phyloP scores from a whole-genome alignment of 1,140 invertebrate genomes.

The Lordiphosa stackelbergi region DNA sequence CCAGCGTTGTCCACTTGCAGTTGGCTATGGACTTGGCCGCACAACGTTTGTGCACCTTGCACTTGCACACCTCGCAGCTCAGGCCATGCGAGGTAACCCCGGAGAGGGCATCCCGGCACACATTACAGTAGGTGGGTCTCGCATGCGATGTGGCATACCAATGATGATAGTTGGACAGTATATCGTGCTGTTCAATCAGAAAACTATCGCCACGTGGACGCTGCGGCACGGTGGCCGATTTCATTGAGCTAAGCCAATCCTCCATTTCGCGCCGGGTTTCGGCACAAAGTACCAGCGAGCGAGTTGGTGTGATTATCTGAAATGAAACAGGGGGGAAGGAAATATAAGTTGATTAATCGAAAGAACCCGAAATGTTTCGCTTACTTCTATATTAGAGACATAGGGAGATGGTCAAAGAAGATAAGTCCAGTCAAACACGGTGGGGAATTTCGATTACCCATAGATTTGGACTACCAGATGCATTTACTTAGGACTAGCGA shows the following conservation, averaged over 20 bases:
- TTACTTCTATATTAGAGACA: too few relatives aligned
- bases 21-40: slow-evolving; percentile 93
- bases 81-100: slow-evolving; percentile 95
- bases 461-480: too few relatives aligned
- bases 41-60: slow-evolving; percentile 96
- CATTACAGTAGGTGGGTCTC: slow-evolving; percentile 96
- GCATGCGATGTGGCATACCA: slow-evolving; percentile 95
- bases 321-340: slow-evolving; percentile 28
- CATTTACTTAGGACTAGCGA: too few relatives aligned
- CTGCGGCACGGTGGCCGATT: slow-evolving; percentile 83
- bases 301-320: slow-evolving; percentile 91
- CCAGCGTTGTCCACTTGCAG: slow-evolving; percentile 97
- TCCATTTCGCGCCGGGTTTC: slow-evolving; percentile 92
- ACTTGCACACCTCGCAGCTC: slow-evolving; percentile 98
- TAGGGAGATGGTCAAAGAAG: too few relatives aligned
- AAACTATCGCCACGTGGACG: slow-evolving; percentile 79
- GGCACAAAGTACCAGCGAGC: slow-evolving; percentile 89
- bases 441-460: too few relatives aligned
- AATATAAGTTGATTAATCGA: too few relatives aligned
- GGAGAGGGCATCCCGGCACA: slow-evolving; percentile 93
- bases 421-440: too few relatives aligned
- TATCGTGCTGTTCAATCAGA: slow-evolving; percentile 81
- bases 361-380: too few relatives aligned
- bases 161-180: slow-evolving; percentile 92
- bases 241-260: slow-evolving; percentile 89